Evolutionary conservation across 2,888 invertebrate species (phyloP).

Genomic region (Sesia apiformis): DNA sequence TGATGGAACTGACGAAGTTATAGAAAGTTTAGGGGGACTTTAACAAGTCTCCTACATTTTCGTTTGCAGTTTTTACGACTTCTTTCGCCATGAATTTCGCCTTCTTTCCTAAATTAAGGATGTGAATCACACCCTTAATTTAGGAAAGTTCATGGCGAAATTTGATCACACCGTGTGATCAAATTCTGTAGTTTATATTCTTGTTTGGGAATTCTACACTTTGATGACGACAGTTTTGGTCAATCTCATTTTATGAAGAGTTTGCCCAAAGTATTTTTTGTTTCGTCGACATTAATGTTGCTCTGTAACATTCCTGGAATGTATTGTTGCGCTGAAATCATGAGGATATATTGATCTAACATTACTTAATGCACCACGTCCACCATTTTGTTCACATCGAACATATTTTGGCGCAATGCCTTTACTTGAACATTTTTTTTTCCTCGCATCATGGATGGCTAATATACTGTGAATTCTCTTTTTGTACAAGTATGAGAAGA

Average conservation of each 20-base stretch:
- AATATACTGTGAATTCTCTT: too few relatives aligned
- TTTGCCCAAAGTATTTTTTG: too few relatives aligned
- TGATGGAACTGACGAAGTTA: constrained; percentile 1
- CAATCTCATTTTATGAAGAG: too few relatives aligned
- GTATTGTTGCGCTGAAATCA: too few relatives aligned
- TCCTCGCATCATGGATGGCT: too few relatives aligned
- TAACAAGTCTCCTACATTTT: not conserved
- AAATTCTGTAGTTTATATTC: not conserved
- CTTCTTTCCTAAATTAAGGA: not conserved
- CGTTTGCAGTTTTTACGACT: not conserved
- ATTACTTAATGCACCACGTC: not conserved
- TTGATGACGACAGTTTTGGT: not conserved
- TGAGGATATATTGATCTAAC: too few relatives aligned
- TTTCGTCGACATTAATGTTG: too few relatives aligned
- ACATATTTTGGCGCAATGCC: constrained; percentile 15
- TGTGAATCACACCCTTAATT: too few relatives aligned
- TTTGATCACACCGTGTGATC: too few relatives aligned
- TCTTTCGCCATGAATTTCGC: not conserved
- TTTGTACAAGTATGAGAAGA: too few relatives aligned
- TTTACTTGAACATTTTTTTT: not conserved
- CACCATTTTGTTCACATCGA: not conserved
- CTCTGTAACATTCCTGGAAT: too few relatives aligned
- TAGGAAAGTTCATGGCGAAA: not conserved
- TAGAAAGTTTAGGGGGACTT: not conserved
- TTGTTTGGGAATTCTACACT: too few relatives aligned